Conservation (phyloP, 2,888 invertebrate species). For the Gisinianus flammeolus region DNA sequence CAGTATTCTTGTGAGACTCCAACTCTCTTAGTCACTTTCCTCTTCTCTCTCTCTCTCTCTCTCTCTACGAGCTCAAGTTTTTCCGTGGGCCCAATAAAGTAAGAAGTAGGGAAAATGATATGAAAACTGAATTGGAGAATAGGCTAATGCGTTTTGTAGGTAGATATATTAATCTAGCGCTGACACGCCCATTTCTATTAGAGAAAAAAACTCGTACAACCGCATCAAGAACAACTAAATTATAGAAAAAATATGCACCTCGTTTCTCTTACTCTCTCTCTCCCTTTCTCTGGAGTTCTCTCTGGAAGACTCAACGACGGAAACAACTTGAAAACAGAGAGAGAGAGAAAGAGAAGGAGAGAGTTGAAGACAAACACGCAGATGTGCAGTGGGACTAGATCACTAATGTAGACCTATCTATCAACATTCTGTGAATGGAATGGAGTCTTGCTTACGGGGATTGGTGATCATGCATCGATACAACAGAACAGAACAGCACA, state of each 20-base stretch:
- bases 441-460: background rate
- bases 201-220: background rate
- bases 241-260: slow-evolving; percentile 21
- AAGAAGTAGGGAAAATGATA: background rate
- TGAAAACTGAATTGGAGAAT: slow-evolving; percentile 18
- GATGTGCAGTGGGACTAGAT: slow-evolving; percentile 1
- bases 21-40: too few species aligned
- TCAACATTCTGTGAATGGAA: slow-evolving; percentile 33
- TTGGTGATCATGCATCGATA: slow-evolving; percentile 9
- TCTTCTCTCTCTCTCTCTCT: too few species aligned
- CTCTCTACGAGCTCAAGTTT: background rate
- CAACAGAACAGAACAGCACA: background rate
- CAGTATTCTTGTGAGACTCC: too few species aligned
- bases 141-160: slow-evolving; percentile 27
- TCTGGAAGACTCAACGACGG: too few species aligned
- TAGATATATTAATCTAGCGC: slow-evolving; percentile 29
- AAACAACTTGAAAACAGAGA: too few species aligned
- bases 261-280: background rate
- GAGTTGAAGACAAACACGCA: background rate
- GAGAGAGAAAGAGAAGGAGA: slow-evolving; percentile 2
- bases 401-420: slow-evolving; percentile 28
- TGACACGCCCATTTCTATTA: slow-evolving; percentile 32
- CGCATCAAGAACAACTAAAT: slow-evolving; percentile 17
- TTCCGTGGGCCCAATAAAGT: slow-evolving; percentile 1
- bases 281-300: background rate